Evolutionary conservation across 2,888 invertebrate species (phyloP).

Genomic region (Scelioninae gen. 1): DNA sequence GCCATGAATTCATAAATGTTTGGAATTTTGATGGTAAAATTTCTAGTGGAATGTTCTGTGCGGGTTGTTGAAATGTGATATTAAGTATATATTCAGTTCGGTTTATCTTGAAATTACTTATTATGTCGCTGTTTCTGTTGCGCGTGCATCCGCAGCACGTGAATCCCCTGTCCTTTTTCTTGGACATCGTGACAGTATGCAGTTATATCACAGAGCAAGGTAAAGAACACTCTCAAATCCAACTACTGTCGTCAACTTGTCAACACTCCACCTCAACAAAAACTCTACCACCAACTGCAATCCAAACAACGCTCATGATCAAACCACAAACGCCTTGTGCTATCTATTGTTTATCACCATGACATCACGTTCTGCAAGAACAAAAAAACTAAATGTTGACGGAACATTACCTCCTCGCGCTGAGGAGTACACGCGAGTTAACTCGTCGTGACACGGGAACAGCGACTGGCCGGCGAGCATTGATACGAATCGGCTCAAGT

Average conservation of each 20-base stretch:
- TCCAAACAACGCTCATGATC: slow-evolving; percentile 33
- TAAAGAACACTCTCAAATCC: slow-evolving; percentile 47
- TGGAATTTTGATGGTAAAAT: no score
- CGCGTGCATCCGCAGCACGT: slow-evolving; percentile 83
- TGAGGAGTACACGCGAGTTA: slow-evolving; percentile 35
- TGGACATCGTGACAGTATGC: slow-evolving; percentile 47
- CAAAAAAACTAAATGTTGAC: neutral
- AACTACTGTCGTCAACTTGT: slow-evolving; percentile 8
- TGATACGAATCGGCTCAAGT: slow-evolving; percentile 78
- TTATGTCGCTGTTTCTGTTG: slow-evolving; percentile 83
- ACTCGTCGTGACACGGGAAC: slow-evolving; percentile 78
- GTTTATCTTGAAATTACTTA: slow-evolving; percentile 78
- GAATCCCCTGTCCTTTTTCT: slow-evolving; percentile 72
- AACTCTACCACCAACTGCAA: slow-evolving; percentile 53
- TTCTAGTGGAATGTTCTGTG: no score
- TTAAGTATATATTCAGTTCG: no score
- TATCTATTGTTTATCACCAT: slow-evolving; percentile 1
- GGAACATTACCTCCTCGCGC: slow-evolving; percentile 6
- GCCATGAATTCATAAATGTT: no score
- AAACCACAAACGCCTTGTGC: slow-evolving; percentile 20
- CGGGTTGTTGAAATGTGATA: no score
- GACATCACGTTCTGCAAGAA: neutral
- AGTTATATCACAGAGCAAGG: slow-evolving; percentile 24
- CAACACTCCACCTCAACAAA: slow-evolving; percentile 28
- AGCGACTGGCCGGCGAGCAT: slow-evolving; percentile 80